Conservation (phyloP, 1,140 invertebrate species). For the Magallana gigas region DNA sequence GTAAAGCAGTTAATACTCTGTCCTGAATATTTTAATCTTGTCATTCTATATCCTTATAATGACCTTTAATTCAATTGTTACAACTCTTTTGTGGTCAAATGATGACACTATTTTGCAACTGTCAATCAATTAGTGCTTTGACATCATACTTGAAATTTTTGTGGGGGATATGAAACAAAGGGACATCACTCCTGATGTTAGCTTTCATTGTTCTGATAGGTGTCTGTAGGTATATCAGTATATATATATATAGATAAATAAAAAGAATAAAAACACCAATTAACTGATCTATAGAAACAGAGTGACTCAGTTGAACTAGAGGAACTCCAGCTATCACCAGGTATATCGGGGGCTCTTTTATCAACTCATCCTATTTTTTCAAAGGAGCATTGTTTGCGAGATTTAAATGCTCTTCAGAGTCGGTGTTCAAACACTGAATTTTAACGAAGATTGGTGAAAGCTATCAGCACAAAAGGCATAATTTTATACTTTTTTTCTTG, state of each 20-base stretch:
- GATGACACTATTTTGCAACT: background rate
- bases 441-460: conserved; percentile 11
- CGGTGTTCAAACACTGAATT: background rate
- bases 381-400: conserved; percentile 30
- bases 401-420: conserved; percentile 9
- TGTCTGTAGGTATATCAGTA: background rate
- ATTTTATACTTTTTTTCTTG: background rate
- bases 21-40: no score
- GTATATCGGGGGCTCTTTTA: background rate
- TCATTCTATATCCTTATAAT: no score
- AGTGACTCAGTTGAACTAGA: conserved; percentile 19
- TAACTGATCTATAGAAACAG: conserved; percentile 20
- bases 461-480: background rate
- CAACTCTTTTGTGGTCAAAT: background rate
- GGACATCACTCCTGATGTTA: conserved; percentile 14
- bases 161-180: conserved; percentile 5
- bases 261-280: background rate
- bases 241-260: conserved; percentile 15
- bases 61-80: no score
- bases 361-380: conserved; percentile 24
- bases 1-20: no score
- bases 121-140: conserved; percentile 6
- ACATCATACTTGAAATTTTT: background rate
- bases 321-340: conserved; percentile 1
- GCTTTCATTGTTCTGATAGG: background rate